Conservation (phyloP, 1,140 invertebrate species). For the Drosophila albomicans region DNA sequence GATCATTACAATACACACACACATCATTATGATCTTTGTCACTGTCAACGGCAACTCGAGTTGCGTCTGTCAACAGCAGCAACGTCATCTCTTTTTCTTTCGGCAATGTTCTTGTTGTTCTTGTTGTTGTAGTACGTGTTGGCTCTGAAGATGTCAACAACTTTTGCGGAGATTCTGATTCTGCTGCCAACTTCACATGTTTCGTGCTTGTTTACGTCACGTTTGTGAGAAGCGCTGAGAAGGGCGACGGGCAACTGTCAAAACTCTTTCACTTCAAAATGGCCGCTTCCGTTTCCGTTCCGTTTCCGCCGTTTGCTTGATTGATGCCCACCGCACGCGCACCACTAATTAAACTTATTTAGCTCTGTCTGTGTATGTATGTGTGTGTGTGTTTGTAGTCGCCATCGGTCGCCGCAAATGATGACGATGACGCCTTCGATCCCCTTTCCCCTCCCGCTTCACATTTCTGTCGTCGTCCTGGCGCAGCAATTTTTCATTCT, state of each 20-base stretch:
- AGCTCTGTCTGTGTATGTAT: constrained; percentile 25
- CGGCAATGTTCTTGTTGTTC: constrained; percentile 8
- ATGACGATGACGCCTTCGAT: neutral
- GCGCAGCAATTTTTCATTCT: constrained; percentile 67
- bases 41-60: constrained; percentile 72
- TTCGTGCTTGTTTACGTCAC: constrained; percentile 50
- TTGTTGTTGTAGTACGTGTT: constrained; percentile 49
- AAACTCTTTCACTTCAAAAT: constrained; percentile 52
- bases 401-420: constrained; percentile 12
- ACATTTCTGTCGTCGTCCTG: constrained; percentile 21
- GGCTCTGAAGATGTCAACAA: constrained; percentile 80
- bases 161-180: constrained; percentile 48
- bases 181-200: constrained; percentile 34
- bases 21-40: constrained; percentile 75
- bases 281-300: constrained; percentile 42
- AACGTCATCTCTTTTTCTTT: constrained; percentile 67
- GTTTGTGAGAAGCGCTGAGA: constrained; percentile 59
- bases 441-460: no score
- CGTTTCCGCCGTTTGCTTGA: constrained; percentile 54
- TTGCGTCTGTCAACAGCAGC: constrained; percentile 69
- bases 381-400: constrained; percentile 13
- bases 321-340: constrained; percentile 68
- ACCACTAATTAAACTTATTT: constrained; percentile 81
- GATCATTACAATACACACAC: constrained; percentile 3
- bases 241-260: constrained; percentile 53